Base-by-base conservation (phyloP, 2,888 invertebrate species). In the Agrotis exclamationis region DNA sequence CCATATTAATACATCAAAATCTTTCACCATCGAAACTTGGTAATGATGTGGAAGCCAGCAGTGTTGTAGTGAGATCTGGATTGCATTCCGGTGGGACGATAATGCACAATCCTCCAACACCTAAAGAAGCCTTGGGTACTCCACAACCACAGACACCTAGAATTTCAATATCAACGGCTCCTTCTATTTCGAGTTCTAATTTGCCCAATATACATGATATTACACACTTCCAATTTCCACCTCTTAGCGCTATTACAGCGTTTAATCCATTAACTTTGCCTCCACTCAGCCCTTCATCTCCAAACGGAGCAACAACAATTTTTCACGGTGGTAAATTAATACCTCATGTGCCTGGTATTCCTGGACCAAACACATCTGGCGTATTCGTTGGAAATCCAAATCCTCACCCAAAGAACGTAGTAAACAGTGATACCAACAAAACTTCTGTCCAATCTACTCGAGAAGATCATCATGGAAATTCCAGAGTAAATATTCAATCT, bases 311-410 rank as follows among this genome's bases (percentile, higher is more conserved):
- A 56, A 95, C 97, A n/a, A 97, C 96, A 44, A 97, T 97, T 77
- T 90, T 97, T 58, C 97, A 97, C 83, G 97, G 96, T 20, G 98
- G 98, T 28, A 98, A 98, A 91, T 94, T 97, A n/a, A 98, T 98
- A 87, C 98, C 98, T 0, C 98, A 98, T 91, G 98, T 98, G 16
- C 98, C 98, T 9, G 98, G 98, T 18, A 98, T 98, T 93, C 98
- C 98, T 0, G 98, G 98, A 14, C 98, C 98, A 4, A 97, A 97
- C 83, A 97, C 97, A 47, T 91, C 97, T 39, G 93, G 95, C 33
- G 89, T 96, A 56, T 96, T 89, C 81, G 86, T 92, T 62, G 91
- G 89, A 68, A 93, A 88, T 84, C 51, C 87, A 59, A 90, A 85
- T 80, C 28, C 85, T 54, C 85, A 89, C 64, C 56, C 90, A 47